Evolutionary conservation across 2,888 invertebrate genomes (phyloP), one percentile per base, ranked within the genome.

Genomic region (Heliconius hortense): DNA sequence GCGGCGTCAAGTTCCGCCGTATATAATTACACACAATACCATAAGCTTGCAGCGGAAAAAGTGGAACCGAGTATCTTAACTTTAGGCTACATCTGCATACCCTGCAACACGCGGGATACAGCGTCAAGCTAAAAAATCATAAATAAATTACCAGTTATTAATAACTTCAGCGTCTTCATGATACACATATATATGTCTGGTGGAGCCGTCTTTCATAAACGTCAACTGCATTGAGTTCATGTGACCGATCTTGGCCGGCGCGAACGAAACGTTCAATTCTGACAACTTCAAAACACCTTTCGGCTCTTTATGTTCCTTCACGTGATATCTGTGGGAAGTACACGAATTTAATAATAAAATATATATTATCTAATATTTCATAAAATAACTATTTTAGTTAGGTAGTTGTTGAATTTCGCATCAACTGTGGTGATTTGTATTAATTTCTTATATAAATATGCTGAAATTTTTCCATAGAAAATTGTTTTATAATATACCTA

Each of bases 131-230:
- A 24, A 67, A 24, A 18, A 74, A 48, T 28, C 2, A 13, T 21
- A 4, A 4, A 53, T 35, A 76, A 88, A 90, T 87, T 90, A 95
- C 98, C 98, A 98, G 88, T 97, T 97, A 62, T 96, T 97, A 77
- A 98, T 97, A 70, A 96, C 96, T 93, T 98, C 97, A 1, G 97
- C 95, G 82, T 97, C 97, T 81, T 98, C 97, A 81, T 98, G 97
- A 86, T 97, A 97, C 0, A 98, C 96, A 87, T 96, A 98, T 82
- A 98, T 96, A 85, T 98, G 98, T 79, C 98, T 91, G 1, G 98
- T 98, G 4, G 96, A 95, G 1, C 97, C 97, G 78, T 97, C 97
- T 86, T 97, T 97, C 88, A 97, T 95, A 85, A 96, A 98, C 1
- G 97, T 97, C 60, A 98, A 90, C 92, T 98, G 98, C 89, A 98